Conservation (phyloP, 2,113 vertebrate species). For the Tylochromis polylepis region DNA sequence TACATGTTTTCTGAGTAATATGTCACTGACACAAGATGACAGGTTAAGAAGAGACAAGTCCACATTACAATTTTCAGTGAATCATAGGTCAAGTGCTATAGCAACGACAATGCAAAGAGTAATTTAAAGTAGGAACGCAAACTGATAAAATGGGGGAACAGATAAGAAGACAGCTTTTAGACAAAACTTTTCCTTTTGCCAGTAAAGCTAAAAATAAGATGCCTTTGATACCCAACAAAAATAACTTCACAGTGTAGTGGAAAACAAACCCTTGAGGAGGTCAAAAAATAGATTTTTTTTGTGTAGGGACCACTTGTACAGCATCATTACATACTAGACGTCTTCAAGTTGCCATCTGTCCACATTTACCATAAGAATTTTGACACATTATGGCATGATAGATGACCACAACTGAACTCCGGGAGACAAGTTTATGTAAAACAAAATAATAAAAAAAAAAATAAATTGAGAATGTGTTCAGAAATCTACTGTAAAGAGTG, state of each 20-base stretch:
- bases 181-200: slow-evolving; percentile 6
- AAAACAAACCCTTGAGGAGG: slow-evolving; percentile 38
- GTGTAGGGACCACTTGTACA: not conserved
- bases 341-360: slow-evolving; percentile 30
- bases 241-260: slow-evolving; percentile 62
- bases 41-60: slow-evolving; percentile 44
- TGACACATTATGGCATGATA: slow-evolving; percentile 5
- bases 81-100: slow-evolving; percentile 39
- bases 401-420: slow-evolving; percentile 7
- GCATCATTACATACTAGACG: slow-evolving; percentile 15
- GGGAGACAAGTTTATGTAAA: not conserved
- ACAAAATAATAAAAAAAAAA: slow-evolving; percentile 4
- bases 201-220: slow-evolving; percentile 30
- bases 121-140: slow-evolving; percentile 3
- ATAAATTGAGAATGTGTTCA: slow-evolving; percentile 9
- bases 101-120: slow-evolving; percentile 29
- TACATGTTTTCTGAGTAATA: slow-evolving; percentile 27
- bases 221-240: slow-evolving; percentile 42
- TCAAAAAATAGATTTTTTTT: not conserved
- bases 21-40: slow-evolving; percentile 46
- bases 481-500: slow-evolving; percentile 40
- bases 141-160: not conserved
- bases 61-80: slow-evolving; percentile 41
- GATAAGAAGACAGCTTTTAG: not conserved
- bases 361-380: not conserved